Conservation (phyloP, 1,140 invertebrate genomes). For the Pachyrhynchus sulphureomaculatus region DNA sequence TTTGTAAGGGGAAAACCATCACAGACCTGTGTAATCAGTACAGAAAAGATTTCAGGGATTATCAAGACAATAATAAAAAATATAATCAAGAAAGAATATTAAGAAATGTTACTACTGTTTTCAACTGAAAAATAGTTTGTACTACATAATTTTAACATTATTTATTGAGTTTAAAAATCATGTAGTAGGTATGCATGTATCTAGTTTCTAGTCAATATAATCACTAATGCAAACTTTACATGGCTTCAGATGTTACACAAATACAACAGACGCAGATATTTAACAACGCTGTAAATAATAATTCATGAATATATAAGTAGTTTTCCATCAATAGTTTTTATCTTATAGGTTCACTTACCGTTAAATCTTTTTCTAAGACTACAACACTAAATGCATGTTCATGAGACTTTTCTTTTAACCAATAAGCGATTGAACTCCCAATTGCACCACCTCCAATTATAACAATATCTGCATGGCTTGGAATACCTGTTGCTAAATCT, state of each 20-base stretch:
- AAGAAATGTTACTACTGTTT: no score
- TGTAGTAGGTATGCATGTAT: background rate
- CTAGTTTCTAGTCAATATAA: background rate
- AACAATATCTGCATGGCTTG: slow-evolving; percentile 74
- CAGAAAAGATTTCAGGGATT: no score
- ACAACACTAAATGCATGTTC: slow-evolving; percentile 68
- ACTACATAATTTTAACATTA: no score
- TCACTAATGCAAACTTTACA: background rate
- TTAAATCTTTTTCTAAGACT: slow-evolving; percentile 87
- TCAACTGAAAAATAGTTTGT: no score
- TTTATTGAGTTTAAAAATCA: no score
- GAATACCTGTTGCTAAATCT: slow-evolving; percentile 50
- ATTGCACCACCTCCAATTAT: slow-evolving; percentile 93
- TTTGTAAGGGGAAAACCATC: no score
- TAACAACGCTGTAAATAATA: no score
- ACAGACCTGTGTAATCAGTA: no score
- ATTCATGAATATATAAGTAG: slow-evolving; percentile 83
- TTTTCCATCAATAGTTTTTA: slow-evolving; percentile 60
- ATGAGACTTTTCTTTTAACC: slow-evolving; percentile 73
- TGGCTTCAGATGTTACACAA: background rate
- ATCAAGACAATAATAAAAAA: no score
- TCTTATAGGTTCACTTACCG: slow-evolving; percentile 74
- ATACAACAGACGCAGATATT: no score
- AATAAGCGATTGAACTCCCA: slow-evolving; percentile 89
- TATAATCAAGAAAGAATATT: no score